Conservation (phyloP, 2,797 vertebrate species). For the Poecilia velifera region DNA sequence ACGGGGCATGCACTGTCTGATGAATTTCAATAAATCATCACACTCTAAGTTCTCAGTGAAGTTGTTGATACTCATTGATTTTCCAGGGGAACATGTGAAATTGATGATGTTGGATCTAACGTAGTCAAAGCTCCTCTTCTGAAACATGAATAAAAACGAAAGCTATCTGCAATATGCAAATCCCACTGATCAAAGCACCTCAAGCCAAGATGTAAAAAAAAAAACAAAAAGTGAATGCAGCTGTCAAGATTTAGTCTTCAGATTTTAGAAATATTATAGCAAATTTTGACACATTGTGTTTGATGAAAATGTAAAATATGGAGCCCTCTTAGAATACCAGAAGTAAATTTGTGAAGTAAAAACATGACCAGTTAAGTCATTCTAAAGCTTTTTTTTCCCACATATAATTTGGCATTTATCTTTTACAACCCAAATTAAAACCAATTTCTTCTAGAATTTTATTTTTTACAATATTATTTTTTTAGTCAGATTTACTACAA, state of each 20-base stretch:
- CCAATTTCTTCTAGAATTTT: background rate
- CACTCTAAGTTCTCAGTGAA: constrained; percentile 4
- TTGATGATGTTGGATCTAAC: constrained; percentile 1
- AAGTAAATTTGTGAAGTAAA: background rate
- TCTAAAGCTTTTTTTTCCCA: background rate
- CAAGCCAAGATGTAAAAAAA: background rate
- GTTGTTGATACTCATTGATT: background rate
- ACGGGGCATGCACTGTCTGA: background rate
- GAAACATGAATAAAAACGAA: background rate
- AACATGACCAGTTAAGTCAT: background rate
- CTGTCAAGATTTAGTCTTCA: background rate
- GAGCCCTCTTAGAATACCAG: background rate
- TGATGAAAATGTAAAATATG: background rate
- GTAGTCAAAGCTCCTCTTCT: constrained; percentile 3
- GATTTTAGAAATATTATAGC: background rate
- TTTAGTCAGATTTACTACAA: background rate
- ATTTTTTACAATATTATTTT: background rate
- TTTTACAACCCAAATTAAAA: background rate
- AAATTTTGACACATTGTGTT: background rate
- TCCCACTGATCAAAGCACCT: constrained; percentile 5
- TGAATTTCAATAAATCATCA: constrained; percentile 30
- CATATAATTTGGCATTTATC: background rate
- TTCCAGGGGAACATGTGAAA: background rate
- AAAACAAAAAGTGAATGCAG: background rate
- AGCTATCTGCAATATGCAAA: constrained; percentile 1